A percentile compares a stretch with the other conserved stretches of the same genome.
Evolutionary conservation across 2,888 invertebrate species (phyloP).

Genomic region (Anthoptus insignis): DNA sequence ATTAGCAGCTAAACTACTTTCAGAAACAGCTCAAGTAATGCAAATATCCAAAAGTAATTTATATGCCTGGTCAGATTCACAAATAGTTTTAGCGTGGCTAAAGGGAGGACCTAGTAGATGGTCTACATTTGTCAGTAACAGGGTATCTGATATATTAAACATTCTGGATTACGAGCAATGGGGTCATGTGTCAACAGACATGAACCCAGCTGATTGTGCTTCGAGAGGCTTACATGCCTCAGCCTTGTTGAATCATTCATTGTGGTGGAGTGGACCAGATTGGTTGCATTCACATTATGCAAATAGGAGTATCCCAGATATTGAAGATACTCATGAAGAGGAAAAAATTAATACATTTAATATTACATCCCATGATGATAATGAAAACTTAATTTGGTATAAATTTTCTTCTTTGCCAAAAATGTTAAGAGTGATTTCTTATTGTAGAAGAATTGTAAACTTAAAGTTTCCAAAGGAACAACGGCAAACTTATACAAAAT

Average conservation of each 20-base stretch:
- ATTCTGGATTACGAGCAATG: constrained; percentile 30
- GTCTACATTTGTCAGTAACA: constrained; percentile 46
- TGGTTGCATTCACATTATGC: constrained; percentile 19
- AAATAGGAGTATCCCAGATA: neutral
- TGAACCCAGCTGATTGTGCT: constrained; percentile 54
- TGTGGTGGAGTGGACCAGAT: constrained; percentile 40
- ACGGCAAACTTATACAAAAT: constrained; percentile 3
- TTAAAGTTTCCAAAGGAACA: constrained; percentile 10
- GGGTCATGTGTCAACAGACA: constrained; percentile 38
- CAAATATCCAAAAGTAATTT: constrained; percentile 26
- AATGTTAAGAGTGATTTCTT: constrained; percentile 39
- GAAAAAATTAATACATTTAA: too few relatives aligned
- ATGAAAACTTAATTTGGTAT: constrained; percentile 16
- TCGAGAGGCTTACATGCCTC: constrained; percentile 47
- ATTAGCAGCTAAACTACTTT: constrained; percentile 33
- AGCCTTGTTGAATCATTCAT: constrained; percentile 9
- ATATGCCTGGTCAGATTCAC: constrained; percentile 13
- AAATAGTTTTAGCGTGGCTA: constrained; percentile 23
- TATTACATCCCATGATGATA: too few relatives aligned
- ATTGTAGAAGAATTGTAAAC: constrained; percentile 38
- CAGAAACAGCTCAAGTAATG: constrained; percentile 33
- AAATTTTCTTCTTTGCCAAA: constrained; percentile 36
- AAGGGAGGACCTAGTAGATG: constrained; percentile 34
- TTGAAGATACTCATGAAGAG: constrained; percentile 4
- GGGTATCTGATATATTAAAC: constrained; percentile 46